Conservation (phyloP, 2,888 invertebrate genomes). For the Drosophila nr. perissopoda region DNA sequence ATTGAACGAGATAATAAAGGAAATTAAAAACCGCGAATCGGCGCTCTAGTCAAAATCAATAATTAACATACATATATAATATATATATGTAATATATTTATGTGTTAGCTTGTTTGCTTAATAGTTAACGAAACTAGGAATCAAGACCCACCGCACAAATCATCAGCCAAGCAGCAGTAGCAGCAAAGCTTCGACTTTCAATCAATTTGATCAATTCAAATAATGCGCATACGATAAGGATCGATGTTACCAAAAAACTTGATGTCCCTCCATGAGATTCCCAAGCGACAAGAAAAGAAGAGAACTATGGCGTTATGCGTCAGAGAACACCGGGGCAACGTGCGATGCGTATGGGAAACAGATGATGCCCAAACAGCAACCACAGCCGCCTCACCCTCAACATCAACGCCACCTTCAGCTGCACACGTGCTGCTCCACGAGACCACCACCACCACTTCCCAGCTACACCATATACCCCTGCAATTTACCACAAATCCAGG, state of each 20-base stretch:
- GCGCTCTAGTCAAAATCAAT: conserved; percentile 48
- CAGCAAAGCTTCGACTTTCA: conserved; percentile 48
- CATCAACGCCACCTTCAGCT: conserved; percentile 81
- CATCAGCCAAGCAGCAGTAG: conserved; percentile 12
- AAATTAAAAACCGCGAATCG: conserved; percentile 13
- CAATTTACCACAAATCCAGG: conserved; percentile 41
- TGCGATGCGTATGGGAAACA: conserved; percentile 69
- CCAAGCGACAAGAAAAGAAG: conserved; percentile 84
- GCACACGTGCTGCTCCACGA: conserved; percentile 34
- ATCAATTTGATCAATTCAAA: conserved; percentile 81
- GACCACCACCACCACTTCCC: conserved; percentile 64
- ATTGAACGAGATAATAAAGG: conserved; percentile 29
- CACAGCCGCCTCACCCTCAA: conserved; percentile 82
- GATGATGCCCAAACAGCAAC: conserved; percentile 80
- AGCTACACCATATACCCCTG: conserved; percentile 58
- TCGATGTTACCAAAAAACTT: conserved; percentile 85
- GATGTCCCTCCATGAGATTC: conserved; percentile 85
- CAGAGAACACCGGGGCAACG: conserved; percentile 79
- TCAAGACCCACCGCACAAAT: conserved; percentile 40
- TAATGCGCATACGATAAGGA: conserved; percentile 85
- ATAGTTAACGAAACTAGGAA: neutral
- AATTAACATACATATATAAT: conserved; percentile 15
- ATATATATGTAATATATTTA: neutral
- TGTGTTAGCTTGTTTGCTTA: neutral
- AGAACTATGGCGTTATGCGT: conserved; percentile 85